phyloP scores from a whole-genome alignment of 2,888 invertebrate species.

The Falcaria lacertinaria region DNA sequence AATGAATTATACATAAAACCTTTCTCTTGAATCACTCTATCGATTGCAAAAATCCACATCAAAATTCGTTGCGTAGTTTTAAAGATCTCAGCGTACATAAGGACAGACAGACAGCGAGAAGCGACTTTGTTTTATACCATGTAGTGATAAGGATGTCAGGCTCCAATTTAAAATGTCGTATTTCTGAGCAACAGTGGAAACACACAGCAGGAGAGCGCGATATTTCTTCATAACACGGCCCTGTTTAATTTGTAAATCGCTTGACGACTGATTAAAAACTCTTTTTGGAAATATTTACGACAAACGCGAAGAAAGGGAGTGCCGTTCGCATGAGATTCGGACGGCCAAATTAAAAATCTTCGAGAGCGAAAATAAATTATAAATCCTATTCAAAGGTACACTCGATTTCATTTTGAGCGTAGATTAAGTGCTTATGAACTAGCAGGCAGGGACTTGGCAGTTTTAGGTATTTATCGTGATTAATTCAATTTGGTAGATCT shows the following conservation, averaged over 20 bases:
- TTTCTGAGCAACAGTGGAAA: slow-evolving; percentile 35
- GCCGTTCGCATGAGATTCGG: slow-evolving; percentile 19
- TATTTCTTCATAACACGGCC: slow-evolving; percentile 76
- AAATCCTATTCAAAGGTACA: not conserved
- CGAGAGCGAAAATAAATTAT: not conserved
- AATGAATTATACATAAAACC: too few species aligned
- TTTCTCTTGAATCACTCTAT: too few species aligned
- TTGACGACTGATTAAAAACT: slow-evolving; percentile 79
- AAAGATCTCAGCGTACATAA: too few species aligned
- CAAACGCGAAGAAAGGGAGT: slow-evolving; percentile 27
- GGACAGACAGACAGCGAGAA: too few species aligned
- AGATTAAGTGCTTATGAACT: not conserved
- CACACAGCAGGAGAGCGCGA: slow-evolving; percentile 38
- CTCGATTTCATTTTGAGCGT: not conserved
- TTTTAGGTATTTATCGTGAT: not conserved
- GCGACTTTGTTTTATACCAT: too few species aligned
- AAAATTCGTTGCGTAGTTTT: too few species aligned
- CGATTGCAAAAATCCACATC: too few species aligned
- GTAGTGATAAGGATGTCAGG: too few species aligned
- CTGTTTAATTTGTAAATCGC: slow-evolving; percentile 79
- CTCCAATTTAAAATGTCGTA: too few species aligned
- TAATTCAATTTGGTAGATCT: not conserved
- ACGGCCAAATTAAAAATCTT: slow-evolving; percentile 22
- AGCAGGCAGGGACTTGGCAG: not conserved
- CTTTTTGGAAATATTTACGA: slow-evolving; percentile 72